Evolutionary conservation across 2,113 vertebrate genomes (phyloP), one percentile per base, ranked within the genome.

Genomic region (Lepus europaeus): DNA sequence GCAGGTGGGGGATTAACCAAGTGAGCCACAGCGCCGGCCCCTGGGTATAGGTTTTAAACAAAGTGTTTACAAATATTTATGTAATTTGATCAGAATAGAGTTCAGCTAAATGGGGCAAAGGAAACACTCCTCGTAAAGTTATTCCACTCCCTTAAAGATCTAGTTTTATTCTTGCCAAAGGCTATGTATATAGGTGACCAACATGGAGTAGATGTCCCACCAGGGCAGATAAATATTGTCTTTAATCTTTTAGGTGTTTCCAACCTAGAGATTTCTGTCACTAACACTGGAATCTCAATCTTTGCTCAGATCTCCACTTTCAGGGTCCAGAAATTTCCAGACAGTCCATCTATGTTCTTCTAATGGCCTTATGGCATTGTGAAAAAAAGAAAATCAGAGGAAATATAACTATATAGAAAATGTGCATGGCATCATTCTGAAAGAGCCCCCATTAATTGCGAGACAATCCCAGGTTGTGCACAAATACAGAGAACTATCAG

Each of bases 211-310:
- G 73, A 91, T 69, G 17, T 39, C 2, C 31, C 45, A 63, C 5
- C 5, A 33, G 25, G 4, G 13, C 2, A 45, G 19, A 73, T 51
- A 3, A 49, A 8, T 36, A 3, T 0, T 31, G 33, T 14, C 1
- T 17, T 4, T 82, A 49, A 4, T 9, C 20, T 39, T 73, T 2
- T 27, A 49, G 61, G 9, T 56, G 78, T 64, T 93, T 80, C 23
- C 73, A 56, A 74, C 5, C n/a, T 25, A 49, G 59, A 61, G 79
- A 36, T n/a, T 45, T 12, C 33, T 9, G 59, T 63, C 17, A 5
- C 70, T 70, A 29, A 8, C 17, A 39, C 17, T 13, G 6, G 27
- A 86, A 25, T 9, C 4, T 27, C 9, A 77, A 8, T 36, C 45
- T 79, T 70, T 66, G 10, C 7, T 92, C 31, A 33, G 9, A 64